Conservation (phyloP, 2,888 invertebrate species). For the Catotricha subobsoleta region DNA sequence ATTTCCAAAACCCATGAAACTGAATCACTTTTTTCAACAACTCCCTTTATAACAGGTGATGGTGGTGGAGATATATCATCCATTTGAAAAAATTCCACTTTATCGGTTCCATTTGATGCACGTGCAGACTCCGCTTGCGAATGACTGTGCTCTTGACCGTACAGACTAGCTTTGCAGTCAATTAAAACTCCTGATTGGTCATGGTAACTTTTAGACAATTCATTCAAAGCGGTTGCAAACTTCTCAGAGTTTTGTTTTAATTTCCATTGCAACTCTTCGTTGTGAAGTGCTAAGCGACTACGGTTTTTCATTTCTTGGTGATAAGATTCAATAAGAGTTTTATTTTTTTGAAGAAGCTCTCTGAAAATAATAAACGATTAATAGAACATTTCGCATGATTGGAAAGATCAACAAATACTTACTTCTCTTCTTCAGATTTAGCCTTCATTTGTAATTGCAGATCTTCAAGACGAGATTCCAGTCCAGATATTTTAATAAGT, state of each 20-base stretch:
- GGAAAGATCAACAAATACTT: conserved; percentile 18
- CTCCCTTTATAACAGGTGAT: conserved; percentile 61
- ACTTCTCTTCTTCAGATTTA: conserved; percentile 56
- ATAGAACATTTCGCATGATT: conserved; percentile 3
- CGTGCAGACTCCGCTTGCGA: background rate
- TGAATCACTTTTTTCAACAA: conserved; percentile 70
- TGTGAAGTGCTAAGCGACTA: conserved; percentile 57
- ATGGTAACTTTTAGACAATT: conserved; percentile 18
- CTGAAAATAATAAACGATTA: conserved; percentile 25
- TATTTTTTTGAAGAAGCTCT: conserved; percentile 47
- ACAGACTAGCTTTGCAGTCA: background rate
- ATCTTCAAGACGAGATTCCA: conserved; percentile 75
- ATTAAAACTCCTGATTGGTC: conserved; percentile 11
- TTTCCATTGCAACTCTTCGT: conserved; percentile 78
- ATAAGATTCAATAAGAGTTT: conserved; percentile 50
- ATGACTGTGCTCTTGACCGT: background rate
- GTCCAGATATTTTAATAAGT: conserved; percentile 52
- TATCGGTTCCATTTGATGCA: conserved; percentile 6
- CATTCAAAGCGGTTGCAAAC: conserved; percentile 23
- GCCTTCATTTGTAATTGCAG: conserved; percentile 53
- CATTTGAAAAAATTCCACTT: conserved; percentile 16
- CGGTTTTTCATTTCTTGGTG: conserved; percentile 64
- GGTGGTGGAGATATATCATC: conserved; percentile 38
- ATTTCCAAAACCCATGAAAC: conserved; percentile 76
- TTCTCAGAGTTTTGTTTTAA: conserved; percentile 68